Percentiles rank a stretch among this genome's conserved stretches.
Conservation (phyloP, 2,113 vertebrate genomes). For the Synodontis membranacea region DNA sequence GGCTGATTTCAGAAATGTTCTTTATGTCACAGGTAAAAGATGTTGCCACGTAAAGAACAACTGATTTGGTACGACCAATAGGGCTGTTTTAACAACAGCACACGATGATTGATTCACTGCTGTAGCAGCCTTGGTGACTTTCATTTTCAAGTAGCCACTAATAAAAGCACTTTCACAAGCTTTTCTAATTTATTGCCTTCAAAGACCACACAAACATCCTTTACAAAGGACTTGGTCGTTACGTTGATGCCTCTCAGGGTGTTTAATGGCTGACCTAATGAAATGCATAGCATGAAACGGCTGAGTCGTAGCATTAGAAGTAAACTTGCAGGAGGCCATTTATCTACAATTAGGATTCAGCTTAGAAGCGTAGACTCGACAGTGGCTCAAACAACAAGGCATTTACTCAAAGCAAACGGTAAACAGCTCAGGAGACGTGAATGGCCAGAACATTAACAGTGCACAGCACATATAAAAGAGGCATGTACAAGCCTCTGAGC, state of each 20-base stretch:
- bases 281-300: constrained; percentile 32
- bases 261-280: constrained; percentile 42
- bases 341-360: neutral
- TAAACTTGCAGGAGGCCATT: neutral
- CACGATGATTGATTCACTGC: constrained; percentile 50
- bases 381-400: neutral
- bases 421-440: neutral
- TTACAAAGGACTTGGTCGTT: constrained; percentile 38
- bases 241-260: constrained; percentile 25
- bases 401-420: neutral
- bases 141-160: constrained; percentile 50
- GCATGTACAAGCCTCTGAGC: neutral
- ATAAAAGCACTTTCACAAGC: neutral
- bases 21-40: neutral
- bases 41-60: constrained; percentile 1
- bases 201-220: constrained; percentile 54
- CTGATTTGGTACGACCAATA: constrained; percentile 48
- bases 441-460: neutral
- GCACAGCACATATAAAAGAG: neutral
- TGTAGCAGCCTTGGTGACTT: constrained; percentile 52
- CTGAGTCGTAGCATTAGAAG: neutral
- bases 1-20: no score
- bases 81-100: constrained; percentile 57
- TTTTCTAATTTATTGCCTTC: constrained; percentile 47
- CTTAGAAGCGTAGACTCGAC: neutral